These are phyloP conservation scores for Bombus confusus DNA, from an alignment of 1,140 invertebrate genomes.

Conservation along the genomic window DNA sequence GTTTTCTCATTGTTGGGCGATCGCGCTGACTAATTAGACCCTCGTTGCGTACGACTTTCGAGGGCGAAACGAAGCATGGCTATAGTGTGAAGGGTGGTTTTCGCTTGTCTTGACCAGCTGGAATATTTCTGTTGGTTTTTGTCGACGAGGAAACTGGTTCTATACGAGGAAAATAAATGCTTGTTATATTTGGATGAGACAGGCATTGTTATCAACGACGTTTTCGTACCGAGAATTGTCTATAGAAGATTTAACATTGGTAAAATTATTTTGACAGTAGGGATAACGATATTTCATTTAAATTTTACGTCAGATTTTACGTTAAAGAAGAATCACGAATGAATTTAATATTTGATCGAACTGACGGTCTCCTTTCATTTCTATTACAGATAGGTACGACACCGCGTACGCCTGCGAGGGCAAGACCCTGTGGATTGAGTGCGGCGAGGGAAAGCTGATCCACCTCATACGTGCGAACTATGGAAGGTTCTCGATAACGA, in stretches of 20 bases:
- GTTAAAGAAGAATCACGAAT: not conserved
- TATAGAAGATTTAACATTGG: no score
- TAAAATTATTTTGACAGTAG: no score
- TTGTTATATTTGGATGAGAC: not conserved
- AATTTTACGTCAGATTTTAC: no score
- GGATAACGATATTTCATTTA: no score
- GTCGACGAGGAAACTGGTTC: not conserved
- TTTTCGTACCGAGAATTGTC: no score
- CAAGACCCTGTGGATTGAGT: slow-evolving; percentile 93
- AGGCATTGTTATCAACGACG: no score
- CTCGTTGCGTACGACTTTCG: not conserved
- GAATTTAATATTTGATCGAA: not conserved
- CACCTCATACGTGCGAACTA: slow-evolving; percentile 97
- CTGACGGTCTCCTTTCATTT: slow-evolving; percentile 14
- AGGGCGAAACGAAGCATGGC: not conserved
- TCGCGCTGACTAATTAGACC: slow-evolving; percentile 37
- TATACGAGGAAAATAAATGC: not conserved
- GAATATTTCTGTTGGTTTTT: not conserved
- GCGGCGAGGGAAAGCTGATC: slow-evolving; percentile 93
- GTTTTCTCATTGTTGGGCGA: slow-evolving; percentile 31
- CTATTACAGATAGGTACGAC: slow-evolving; percentile 89
- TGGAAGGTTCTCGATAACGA: slow-evolving; percentile 96
- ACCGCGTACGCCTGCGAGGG: slow-evolving; percentile 97
- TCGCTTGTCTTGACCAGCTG: not conserved
- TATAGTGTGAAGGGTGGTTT: not conserved